phyloP scores from a whole-genome alignment of 1,140 invertebrate species.

The Heliconius himera region DNA sequence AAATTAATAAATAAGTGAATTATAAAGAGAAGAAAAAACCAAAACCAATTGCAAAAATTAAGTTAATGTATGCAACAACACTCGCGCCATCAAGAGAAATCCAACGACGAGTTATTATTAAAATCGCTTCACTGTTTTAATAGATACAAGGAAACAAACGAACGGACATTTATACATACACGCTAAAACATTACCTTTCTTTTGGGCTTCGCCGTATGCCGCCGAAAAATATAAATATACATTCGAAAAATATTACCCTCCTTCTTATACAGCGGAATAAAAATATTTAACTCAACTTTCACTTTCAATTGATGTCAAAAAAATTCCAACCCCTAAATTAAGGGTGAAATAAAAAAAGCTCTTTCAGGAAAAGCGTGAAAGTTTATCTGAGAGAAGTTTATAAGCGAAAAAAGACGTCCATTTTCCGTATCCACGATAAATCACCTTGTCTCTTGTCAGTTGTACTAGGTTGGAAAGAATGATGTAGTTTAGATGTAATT shows the following conservation, averaged over 20 bases:
- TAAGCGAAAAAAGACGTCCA: neutral
- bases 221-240: neutral
- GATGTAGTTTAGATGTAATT: neutral
- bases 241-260: neutral
- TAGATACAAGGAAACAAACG: too few relatives aligned
- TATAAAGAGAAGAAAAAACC: too few relatives aligned
- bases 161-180: too few relatives aligned
- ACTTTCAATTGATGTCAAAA: conserved; percentile 3
- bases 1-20: too few relatives aligned
- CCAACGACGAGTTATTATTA: too few relatives aligned
- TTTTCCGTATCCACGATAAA: neutral
- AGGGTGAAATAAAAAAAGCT: neutral
- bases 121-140: too few relatives aligned
- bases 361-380: neutral
- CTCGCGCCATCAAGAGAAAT: too few relatives aligned
- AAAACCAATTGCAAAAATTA: too few relatives aligned
- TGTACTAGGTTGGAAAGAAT: too few relatives aligned
- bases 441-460: neutral
- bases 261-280: neutral
- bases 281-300: neutral
- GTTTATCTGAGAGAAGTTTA: neutral
- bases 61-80: too few relatives aligned
- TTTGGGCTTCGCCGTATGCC: too few relatives aligned
- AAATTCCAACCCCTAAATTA: neutral
- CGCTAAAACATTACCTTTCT: too few relatives aligned